Base-by-base conservation (phyloP, 64 coral and sea anemone species). In the Astreopora myriophthalma region DNA sequence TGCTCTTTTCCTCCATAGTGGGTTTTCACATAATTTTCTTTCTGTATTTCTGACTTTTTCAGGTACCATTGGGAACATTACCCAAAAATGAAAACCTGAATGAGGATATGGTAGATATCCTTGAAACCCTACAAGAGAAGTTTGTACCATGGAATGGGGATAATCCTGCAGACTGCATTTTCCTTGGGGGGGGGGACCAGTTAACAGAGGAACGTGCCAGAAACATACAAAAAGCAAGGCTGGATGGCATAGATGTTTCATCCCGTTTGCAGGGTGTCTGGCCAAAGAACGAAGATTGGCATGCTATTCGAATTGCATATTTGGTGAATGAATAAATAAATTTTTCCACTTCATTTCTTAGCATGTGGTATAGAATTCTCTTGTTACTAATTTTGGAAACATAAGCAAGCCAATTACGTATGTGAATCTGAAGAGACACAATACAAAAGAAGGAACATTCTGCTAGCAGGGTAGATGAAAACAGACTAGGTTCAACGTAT, bases 211-310 rank as follows among this genome's bases (percentile, higher is more conserved):
- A 90, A 36, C 16, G 88, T 10, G 58, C 75, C 17, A 60, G 88
- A 14, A 80, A 90, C 27, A 62, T 79, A 11, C 73, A 90, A 58
- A 48, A 49, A 7, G 88, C 74, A 14, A 11, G 88, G n/a, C 8
- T 34, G 17, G 88, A 90, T 69, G 74, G 57, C 22, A 23, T 19
- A 9, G 51, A 17, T 3, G 28, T 9, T 13, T 6, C 20, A 0
- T 55, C 79, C 4, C 67, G 58, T 19, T 12, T 90, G 5, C 57
- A 79, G 5, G 71, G 66, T 2, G 37, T 90, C 0, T 79, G 75
- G 61, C 22, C 48, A 2, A 79, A 90, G 20, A 79, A 90, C 22
- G 88, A 90, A 48, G 88, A 90, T 16, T 90, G 88, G 88, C 88
- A 90, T 90, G 30, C 34, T 0, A 90, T 79, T 17, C 35, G 88